Conservation (phyloP, 2,797 vertebrate genomes). For the Semaprochilodus insignis region DNA sequence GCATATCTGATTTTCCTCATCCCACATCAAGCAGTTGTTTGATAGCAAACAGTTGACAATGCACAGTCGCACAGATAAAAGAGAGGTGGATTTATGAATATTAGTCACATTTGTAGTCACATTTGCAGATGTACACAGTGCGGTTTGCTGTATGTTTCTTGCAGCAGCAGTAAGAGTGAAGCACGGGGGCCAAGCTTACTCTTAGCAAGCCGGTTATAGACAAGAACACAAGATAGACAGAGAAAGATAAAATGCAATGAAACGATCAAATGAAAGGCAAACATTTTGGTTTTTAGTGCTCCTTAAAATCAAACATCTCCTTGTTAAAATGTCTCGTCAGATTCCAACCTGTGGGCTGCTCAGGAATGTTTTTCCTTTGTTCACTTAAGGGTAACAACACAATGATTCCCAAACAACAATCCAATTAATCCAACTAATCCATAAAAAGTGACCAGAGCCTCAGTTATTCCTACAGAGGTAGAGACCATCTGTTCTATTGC, state of each 20-base stretch:
- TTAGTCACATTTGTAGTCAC: conserved; percentile 22
- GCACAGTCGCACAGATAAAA: conserved; percentile 20
- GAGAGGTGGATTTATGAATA: conserved; percentile 21
- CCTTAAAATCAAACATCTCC: conserved; percentile 41
- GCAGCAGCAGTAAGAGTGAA: neutral
- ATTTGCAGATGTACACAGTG: conserved; percentile 1
- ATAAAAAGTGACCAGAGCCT: too few species aligned
- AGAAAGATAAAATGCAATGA: conserved; percentile 41
- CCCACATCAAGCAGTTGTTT: conserved; percentile 33
- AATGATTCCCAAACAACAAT: conserved; percentile 28
- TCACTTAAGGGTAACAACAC: conserved; percentile 1
- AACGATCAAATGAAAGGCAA: conserved; percentile 27
- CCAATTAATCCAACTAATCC: too few species aligned
- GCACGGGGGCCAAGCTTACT: neutral
- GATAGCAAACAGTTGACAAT: conserved; percentile 26
- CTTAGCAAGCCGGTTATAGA: conserved; percentile 4
- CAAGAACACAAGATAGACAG: conserved; percentile 25
- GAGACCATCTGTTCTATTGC: too few species aligned
- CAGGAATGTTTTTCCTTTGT: conserved; percentile 47
- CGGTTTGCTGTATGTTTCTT: conserved; percentile 12
- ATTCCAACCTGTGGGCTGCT: conserved; percentile 41
- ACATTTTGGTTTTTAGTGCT: conserved; percentile 52
- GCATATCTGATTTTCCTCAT: conserved; percentile 30
- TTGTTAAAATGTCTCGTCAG: conserved; percentile 41
- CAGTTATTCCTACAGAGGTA: too few species aligned